Evolutionary conservation across 2,888 invertebrate species (phyloP).

Genomic region (Coecobrya sp.): DNA sequence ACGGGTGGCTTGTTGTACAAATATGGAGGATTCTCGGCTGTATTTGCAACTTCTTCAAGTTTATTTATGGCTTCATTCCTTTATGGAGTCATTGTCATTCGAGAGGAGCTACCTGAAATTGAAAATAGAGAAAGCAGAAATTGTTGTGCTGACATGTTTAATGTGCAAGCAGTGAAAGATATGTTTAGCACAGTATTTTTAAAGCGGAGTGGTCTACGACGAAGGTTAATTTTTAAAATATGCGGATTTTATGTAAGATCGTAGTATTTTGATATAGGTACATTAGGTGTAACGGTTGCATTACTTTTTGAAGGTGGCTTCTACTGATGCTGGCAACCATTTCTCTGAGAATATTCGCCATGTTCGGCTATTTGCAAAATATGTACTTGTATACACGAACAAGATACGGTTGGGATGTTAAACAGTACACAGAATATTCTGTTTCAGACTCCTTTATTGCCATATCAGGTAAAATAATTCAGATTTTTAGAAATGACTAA

Average conservation of each 20-base stretch:
- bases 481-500: no score
- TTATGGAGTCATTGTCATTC: slow-evolving; percentile 70
- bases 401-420: slow-evolving; percentile 91
- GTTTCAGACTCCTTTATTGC: slow-evolving; percentile 82
- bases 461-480: slow-evolving; percentile 83
- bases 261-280: not conserved
- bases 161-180: slow-evolving; percentile 88
- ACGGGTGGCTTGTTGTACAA: slow-evolving; percentile 88
- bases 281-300: not conserved
- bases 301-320: slow-evolving; percentile 81
- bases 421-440: slow-evolving; percentile 80
- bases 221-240: slow-evolving; percentile 87
- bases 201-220: slow-evolving; percentile 87
- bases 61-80: slow-evolving; percentile 87
- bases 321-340: slow-evolving; percentile 80
- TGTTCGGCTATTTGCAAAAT: slow-evolving; percentile 88
- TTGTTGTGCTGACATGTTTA: slow-evolving; percentile 81
- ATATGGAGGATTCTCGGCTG: slow-evolving; percentile 88
- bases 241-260: not conserved
- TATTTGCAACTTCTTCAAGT: slow-evolving; percentile 88
- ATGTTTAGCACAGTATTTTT: slow-evolving; percentile 90
- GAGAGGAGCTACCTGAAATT: slow-evolving; percentile 60
- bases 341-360: slow-evolving; percentile 81
- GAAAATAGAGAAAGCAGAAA: slow-evolving; percentile 50
- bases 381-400: slow-evolving; percentile 90